Percentiles rank a stretch among this genome's conserved stretches.
Evolutionary conservation across 2,113 vertebrate species (phyloP).

Genomic region (Misgurnus anguillicaudatus): DNA sequence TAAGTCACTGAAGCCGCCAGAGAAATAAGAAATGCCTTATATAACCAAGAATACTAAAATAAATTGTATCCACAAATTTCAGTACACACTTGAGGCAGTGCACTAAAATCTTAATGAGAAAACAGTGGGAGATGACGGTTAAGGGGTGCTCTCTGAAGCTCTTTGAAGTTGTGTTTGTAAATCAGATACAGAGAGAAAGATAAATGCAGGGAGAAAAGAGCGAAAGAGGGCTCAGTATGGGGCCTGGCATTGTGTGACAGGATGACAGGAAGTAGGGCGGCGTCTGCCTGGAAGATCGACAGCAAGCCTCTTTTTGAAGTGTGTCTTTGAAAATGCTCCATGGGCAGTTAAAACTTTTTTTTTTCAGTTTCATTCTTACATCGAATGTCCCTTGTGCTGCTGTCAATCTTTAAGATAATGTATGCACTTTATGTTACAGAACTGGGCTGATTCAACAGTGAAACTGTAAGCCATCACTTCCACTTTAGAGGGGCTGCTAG

Average conservation of each 20-base stretch:
- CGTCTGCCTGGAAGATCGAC: conserved; percentile 48
- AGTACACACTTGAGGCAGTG: neutral
- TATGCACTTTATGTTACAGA: neutral
- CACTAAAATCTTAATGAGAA: conserved; percentile 21
- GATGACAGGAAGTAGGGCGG: conserved; percentile 45
- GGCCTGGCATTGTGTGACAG: conserved; percentile 29
- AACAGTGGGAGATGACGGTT: conserved; percentile 24
- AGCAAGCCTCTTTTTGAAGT: conserved; percentile 37
- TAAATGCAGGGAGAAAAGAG: conserved; percentile 15
- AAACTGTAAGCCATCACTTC: neutral
- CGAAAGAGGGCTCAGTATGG: conserved; percentile 13
- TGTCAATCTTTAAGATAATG: neutral
- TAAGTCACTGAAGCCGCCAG: neutral
- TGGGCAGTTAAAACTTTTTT: neutral
- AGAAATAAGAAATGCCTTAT: conserved; percentile 12
- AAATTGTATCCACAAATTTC: neutral
- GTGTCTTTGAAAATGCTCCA: conserved; percentile 23
- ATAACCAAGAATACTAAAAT: neutral
- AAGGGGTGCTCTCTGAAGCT: conserved; percentile 20
- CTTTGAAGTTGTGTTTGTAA: conserved; percentile 28
- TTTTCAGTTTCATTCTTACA: neutral
- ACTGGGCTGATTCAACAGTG: neutral
- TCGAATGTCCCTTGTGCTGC: neutral
- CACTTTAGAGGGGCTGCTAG: neutral
- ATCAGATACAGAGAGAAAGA: conserved; percentile 22